phyloP scores from a whole-genome alignment of 2,888 invertebrate genomes.

The Ichneumoninae sp. region DNA sequence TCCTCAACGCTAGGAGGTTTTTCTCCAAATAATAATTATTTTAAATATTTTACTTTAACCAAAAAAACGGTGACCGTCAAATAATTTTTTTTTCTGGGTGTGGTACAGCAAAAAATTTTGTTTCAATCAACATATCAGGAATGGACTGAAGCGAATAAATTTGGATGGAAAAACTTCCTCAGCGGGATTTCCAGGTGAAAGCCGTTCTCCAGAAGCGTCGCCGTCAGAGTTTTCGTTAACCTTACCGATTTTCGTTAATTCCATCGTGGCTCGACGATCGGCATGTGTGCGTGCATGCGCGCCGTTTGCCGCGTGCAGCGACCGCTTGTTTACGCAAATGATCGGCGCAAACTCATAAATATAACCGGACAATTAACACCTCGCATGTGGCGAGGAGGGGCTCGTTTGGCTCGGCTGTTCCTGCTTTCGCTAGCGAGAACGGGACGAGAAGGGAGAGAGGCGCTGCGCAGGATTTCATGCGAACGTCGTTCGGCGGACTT shows the following conservation, averaged over 20 bases:
- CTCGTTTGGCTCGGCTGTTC: constrained; percentile 39
- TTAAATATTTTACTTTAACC: too few species aligned
- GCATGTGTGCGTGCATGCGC: constrained; percentile 31
- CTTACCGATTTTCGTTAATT: constrained; percentile 10
- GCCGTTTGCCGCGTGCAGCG: constrained; percentile 42
- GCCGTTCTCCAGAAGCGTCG: too few species aligned
- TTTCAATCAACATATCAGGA: too few species aligned
- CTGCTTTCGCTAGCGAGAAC: constrained; percentile 49
- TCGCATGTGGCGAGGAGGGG: constrained; percentile 66
- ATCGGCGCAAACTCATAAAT: constrained; percentile 78
- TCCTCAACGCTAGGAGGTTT: too few species aligned
- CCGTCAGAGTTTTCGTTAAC: neutral
- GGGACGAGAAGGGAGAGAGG: neutral
- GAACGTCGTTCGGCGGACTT: constrained; percentile 34
- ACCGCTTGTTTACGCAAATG: constrained; percentile 75
- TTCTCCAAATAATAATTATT: too few species aligned
- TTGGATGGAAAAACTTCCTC: neutral
- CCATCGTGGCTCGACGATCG: constrained; percentile 49
- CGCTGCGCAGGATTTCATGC: constrained; percentile 14
- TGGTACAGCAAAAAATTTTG: too few species aligned
- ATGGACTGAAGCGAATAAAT: neutral
- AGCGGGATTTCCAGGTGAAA: neutral
- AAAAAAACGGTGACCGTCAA: too few species aligned
- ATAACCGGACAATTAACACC: constrained; percentile 78
- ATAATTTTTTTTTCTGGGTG: too few species aligned